Evolutionary conservation across 2,797 vertebrate genomes (phyloP), one percentile per base, ranked within the genome.

Genomic region (Falco rusticolus): DNA sequence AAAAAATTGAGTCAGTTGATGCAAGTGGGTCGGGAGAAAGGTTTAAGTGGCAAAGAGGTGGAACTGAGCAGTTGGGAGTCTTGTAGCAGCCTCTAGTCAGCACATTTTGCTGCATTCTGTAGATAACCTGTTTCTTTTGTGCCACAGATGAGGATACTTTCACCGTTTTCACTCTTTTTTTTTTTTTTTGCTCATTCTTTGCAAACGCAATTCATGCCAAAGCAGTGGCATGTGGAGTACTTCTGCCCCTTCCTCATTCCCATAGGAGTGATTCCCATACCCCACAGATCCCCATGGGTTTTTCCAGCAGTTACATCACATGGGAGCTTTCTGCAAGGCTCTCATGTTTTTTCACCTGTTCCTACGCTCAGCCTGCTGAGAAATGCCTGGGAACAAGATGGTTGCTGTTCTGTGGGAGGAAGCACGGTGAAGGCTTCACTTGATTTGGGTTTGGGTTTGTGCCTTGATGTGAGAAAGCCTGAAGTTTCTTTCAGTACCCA

Each of bases 141-240:
- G 48, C 33, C 43, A 19, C n/a, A 74, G 34, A 13, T 48, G 39
- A 92, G n/a, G 34, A 37, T 75, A 16, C 29, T 54, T 89, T 53
- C 56, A 51, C 45, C 10, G 22, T 3, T 65, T 26, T 65, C 4
- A 0, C 28, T 68, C 8, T 7, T 45, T 45, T 45, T 16, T 45
- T 45, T 45, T 45, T 45, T 7, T 45, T 45, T 45, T 16, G 17
- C 29, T 65, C 5, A 0, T 25, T 68, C 33, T 86, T 72, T 68
- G 0, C 29, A 81, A 57, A 41, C 41, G 11, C 2, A 72, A 3
- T 57, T 84, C 19, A 18, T 77, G 60, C 13, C 25, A 71, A 80
- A 89, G 26, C 0, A 0, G 9, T 74, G 71, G 4, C 54, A 18
- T 12, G 18, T 37, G 28, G 31, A 57, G 20, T 37, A 41, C n/a